Evolutionary conservation across 2,797 vertebrate genomes (phyloP), one percentile per base, ranked within the genome.

Genomic region (Syngnathus acus): DNA sequence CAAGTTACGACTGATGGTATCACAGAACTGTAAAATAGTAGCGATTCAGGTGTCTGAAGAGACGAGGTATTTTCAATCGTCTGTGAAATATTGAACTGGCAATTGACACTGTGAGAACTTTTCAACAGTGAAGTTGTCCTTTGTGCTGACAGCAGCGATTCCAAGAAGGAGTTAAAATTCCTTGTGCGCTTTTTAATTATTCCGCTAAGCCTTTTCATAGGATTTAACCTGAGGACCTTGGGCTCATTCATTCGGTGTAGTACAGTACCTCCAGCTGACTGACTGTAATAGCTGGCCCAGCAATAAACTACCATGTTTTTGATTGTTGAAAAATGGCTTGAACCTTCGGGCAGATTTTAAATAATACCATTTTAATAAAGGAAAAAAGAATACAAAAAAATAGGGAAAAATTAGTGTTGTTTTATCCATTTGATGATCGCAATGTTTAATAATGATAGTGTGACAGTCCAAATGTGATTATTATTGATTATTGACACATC

Each of bases 181-280:
- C 55, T 65, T 10, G 42, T 68, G 62, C 42, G 62, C 66, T 71
- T 77, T 78, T 71, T 71, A 80, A 68, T 75, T 64, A 71, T 68
- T 77, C 51, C 48, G 16, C 68, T 68, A 74, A 68, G 65, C 75
- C 32, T 72, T 65, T 76, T 79, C 43, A 67, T 66, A 69, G 65
- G 70, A 75, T 84, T 72, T 70, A 70, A 69, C 72, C 63, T 43
- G 26, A 67, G 72, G 72, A 77, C 69, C 72, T 66, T 69, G 66
- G 71, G 72, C 76, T 59, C 37, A 40, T 59, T 39, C 37, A 39
- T 7, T 65, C 32, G 32, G 32, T 32, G 32, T 32, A 4, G 21
- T 21, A 51, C 50, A 51, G 64, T 48, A 48, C 17, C 39, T 69
- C 43, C 68, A 26, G 57, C 16, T 58, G 57, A 58, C 32, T 58